A percentile compares a stretch with the other conserved stretches of the same genome.
Conservation (phyloP, 2,113 vertebrate species). For the Siniperca chuatsi region DNA sequence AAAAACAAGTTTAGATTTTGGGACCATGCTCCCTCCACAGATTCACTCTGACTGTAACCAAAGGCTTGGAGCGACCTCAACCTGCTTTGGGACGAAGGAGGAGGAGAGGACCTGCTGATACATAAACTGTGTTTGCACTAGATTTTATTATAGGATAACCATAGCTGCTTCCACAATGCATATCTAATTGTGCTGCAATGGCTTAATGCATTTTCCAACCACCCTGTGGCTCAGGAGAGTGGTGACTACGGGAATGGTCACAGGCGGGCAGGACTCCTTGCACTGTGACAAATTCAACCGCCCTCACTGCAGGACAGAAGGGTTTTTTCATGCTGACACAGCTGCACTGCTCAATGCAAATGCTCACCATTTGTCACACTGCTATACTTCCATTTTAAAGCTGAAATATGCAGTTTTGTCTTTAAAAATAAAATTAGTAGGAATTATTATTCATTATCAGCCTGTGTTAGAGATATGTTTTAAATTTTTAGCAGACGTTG, state of each 20-base stretch:
- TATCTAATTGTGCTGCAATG: slow-evolving; percentile 26
- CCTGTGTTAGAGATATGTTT: background rate
- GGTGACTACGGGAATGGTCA: slow-evolving; percentile 11
- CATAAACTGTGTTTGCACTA: background rate
- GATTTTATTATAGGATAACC: slow-evolving; percentile 1
- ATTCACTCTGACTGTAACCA: background rate
- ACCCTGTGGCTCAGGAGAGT: slow-evolving; percentile 2
- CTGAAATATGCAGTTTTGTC: background rate
- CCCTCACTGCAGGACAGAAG: background rate
- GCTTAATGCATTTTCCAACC: background rate
- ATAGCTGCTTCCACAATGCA: slow-evolving; percentile 10
- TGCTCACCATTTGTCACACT: slow-evolving; percentile 4
- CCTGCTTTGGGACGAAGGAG: background rate
- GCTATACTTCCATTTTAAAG: background rate
- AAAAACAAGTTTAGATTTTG: background rate
- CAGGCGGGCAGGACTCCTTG: background rate
- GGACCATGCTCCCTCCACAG: background rate
- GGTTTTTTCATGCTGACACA: background rate
- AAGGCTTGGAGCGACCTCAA: background rate
- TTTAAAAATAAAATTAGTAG: background rate
- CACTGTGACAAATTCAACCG: background rate
- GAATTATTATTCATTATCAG: background rate
- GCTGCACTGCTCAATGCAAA: background rate
- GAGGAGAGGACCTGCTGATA: background rate
- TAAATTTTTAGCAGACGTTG: background rate